Conservation (phyloP, 2,113 vertebrate species). For the Turnix velox region DNA sequence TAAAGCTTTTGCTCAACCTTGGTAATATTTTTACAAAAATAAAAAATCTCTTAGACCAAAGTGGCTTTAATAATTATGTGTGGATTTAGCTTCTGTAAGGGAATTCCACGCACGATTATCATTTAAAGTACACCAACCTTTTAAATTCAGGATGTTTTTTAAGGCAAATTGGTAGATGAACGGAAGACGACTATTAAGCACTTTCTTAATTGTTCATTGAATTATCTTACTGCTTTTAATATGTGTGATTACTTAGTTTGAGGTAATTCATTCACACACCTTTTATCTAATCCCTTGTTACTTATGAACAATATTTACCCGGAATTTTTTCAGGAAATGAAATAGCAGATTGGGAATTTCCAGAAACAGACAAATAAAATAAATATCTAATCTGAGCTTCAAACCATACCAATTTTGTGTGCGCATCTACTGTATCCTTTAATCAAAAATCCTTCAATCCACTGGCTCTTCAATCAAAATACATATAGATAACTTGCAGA, state of each 20-base stretch:
- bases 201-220: neutral
- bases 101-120: neutral
- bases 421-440: neutral
- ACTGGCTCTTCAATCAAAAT: neutral
- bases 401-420: neutral
- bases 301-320: neutral
- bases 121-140: neutral
- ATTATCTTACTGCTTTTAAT: neutral
- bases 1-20: neutral
- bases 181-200: neutral
- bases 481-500: neutral
- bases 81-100: neutral
- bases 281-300: neutral
- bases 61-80: neutral
- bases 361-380: neutral
- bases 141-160: neutral
- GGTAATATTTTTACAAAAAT: neutral
- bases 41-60: neutral
- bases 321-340: neutral
- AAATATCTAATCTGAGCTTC: neutral
- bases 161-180: neutral
- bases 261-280: neutral
- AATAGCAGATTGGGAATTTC: neutral
- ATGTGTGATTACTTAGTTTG: neutral
- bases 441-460: too few relatives aligned